These are phyloP conservation scores for Oscheius sp. DNA, from an alignment of 2,888 invertebrate genomes.

Conservation along the genomic window DNA sequence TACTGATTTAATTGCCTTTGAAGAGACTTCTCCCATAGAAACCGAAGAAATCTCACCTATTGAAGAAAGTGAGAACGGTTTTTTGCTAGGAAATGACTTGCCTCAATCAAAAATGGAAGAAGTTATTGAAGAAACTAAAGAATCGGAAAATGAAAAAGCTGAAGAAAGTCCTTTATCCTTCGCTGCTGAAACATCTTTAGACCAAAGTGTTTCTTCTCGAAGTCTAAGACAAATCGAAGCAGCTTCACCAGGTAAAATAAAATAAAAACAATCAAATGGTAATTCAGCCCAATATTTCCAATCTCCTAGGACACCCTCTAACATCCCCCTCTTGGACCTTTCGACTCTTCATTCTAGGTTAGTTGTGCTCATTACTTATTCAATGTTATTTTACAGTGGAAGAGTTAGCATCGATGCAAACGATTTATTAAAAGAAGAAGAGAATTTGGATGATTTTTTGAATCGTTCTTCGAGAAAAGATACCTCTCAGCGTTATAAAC, in stretches of 20 bases:
- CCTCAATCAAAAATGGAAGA: no score
- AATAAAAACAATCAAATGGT: no score
- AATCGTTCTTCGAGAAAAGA: background rate
- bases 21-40: background rate
- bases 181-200: no score
- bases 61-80: background rate
- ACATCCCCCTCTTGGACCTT: background rate
- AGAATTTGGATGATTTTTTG: conserved; percentile 9
- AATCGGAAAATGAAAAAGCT: no score
- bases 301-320: background rate
- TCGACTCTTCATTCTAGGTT: conserved; percentile 3
- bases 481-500: background rate
- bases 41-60: background rate
- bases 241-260: no score
- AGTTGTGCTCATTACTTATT: background rate
- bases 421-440: background rate
- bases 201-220: no score
- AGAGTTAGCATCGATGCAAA: background rate
- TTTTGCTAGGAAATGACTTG: no score
- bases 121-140: no score
- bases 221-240: no score
- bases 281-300: no score
- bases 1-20: no score
- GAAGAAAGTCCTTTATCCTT: no score
- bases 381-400: background rate